Percentiles rank a stretch among this genome's conserved stretches.
Conservation (phyloP, 2,113 vertebrate genomes). For the Glaucomys volans region DNA sequence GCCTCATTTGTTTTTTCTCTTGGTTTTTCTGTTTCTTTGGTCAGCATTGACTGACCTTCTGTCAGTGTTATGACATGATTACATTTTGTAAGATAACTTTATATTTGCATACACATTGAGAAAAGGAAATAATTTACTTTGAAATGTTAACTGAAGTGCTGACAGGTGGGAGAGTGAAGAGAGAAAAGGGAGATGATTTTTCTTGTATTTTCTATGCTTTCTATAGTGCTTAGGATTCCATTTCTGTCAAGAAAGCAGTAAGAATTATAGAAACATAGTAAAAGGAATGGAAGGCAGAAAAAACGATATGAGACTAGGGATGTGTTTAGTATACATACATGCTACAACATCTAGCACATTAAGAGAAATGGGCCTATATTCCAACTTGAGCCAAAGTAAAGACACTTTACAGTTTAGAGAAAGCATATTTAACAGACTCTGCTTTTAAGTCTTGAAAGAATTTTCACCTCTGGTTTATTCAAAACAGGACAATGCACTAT, state of each 20-base stretch:
- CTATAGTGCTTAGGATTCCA: neutral
- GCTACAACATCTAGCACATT: neutral
- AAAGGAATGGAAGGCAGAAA: constrained; percentile 23
- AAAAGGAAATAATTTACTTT: neutral
- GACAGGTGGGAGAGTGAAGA: neutral
- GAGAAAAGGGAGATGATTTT: neutral
- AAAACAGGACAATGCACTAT: constrained; percentile 5
- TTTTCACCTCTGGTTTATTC: neutral
- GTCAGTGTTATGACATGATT: neutral
- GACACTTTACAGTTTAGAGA: neutral
- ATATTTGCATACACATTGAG: neutral
- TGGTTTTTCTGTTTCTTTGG: constrained; percentile 41
- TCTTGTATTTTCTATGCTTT: neutral
- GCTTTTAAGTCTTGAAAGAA: neutral
- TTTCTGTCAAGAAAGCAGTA: neutral
- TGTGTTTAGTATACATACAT: neutral
- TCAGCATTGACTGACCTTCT: neutral
- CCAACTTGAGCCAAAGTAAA: constrained; percentile 3
- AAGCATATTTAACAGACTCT: neutral
- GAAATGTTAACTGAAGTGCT: neutral
- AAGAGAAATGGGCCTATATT: neutral
- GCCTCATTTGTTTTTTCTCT: neutral
- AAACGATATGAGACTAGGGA: neutral
- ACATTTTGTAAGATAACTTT: neutral
- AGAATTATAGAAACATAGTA: neutral